Percentiles rank a stretch among this genome's conserved stretches.
phyloP scores from a whole-genome alignment of 2,888 invertebrate genomes.

The Hoplodrina blanda region DNA sequence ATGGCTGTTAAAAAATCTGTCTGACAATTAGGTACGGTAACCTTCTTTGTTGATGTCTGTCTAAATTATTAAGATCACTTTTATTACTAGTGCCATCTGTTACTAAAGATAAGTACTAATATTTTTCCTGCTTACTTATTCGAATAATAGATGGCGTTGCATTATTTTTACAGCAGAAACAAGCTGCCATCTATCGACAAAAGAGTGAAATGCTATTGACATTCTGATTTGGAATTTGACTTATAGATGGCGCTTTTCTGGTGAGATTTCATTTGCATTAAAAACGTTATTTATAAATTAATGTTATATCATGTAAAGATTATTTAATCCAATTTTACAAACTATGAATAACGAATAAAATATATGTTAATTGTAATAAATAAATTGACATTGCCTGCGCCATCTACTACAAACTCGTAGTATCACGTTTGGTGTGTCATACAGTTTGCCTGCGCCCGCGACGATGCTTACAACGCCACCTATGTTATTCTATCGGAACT shows the following conservation, averaged over 20 bases:
- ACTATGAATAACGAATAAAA: not conserved
- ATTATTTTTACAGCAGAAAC: not conserved
- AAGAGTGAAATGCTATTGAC: not conserved
- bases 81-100: slow-evolving; percentile 43
- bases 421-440: not conserved
- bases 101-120: slow-evolving; percentile 11
- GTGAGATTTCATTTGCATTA: not conserved
- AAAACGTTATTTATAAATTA: no score
- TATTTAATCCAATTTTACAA: not conserved
- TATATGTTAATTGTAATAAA: not conserved
- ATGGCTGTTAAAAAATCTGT: not conserved
- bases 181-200: slow-evolving; percentile 17
- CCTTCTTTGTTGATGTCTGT: not conserved
- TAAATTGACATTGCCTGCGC: slow-evolving; percentile 14
- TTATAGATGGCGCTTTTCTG: slow-evolving; percentile 13
- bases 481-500: slow-evolving; percentile 22
- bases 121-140: not conserved
- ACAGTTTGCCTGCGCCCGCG: slow-evolving; percentile 55
- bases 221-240: not conserved
- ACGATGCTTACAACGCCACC: slow-evolving; percentile 47
- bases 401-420: slow-evolving; percentile 33
- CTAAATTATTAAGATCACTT: not conserved
- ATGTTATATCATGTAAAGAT: no score
- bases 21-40: not conserved
- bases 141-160: slow-evolving; percentile 39